phyloP scores from a whole-genome alignment of 1,140 invertebrate species.

The Ectropis grisescens region DNA sequence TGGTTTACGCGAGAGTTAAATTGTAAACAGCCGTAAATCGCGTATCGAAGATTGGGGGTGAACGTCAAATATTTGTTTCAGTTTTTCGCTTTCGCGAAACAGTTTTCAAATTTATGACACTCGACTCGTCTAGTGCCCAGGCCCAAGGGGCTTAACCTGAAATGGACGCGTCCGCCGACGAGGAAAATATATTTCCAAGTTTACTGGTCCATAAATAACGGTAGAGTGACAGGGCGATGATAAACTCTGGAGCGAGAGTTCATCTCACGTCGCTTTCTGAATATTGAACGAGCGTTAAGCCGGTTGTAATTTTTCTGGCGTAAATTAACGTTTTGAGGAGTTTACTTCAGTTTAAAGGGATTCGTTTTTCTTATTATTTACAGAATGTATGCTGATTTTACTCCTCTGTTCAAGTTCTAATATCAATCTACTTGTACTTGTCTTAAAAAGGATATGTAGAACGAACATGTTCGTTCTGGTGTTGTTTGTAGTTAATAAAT shows the following conservation, averaged over 20 bases:
- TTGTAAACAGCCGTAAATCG: conserved; percentile 17
- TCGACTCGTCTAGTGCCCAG: conserved; percentile 55
- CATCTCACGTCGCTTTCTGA: conserved; percentile 53
- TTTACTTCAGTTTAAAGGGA: too few relatives aligned
- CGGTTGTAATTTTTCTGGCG: conserved; percentile 19
- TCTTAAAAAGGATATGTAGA: too few relatives aligned
- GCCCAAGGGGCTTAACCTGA: conserved; percentile 64
- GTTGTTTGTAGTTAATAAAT: too few relatives aligned
- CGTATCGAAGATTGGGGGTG: conserved; percentile 22
- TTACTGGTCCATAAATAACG: conserved; percentile 66
- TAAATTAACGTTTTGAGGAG: too few relatives aligned
- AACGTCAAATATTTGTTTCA: conserved; percentile 46
- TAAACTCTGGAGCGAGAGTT: conserved; percentile 53
- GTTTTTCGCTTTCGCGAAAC: conserved; percentile 51
- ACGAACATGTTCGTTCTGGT: too few relatives aligned
- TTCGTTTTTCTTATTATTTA: too few relatives aligned
- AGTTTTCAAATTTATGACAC: conserved; percentile 66
- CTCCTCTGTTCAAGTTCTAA: too few relatives aligned
- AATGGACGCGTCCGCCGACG: conserved; percentile 56
- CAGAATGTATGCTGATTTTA: too few relatives aligned
- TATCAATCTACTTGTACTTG: too few relatives aligned
- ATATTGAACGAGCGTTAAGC: conserved; percentile 41
- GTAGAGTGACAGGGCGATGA: conserved; percentile 62
- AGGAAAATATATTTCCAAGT: conserved; percentile 67
- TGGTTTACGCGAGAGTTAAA: neutral